phyloP scores from a whole-genome alignment of 2,888 invertebrate species.

The Plusia festucae region DNA sequence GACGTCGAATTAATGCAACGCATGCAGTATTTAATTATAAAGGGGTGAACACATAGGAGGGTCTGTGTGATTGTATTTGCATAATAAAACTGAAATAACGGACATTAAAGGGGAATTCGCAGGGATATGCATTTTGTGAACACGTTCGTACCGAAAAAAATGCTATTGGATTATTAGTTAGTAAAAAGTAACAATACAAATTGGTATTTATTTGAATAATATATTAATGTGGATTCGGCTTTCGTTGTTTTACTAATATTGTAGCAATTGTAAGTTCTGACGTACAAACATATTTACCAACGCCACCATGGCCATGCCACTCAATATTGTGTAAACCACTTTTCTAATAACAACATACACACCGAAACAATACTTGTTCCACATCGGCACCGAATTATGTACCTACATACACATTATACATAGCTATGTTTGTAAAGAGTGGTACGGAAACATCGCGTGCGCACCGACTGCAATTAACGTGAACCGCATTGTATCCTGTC shows the following conservation, averaged over 20 bases:
- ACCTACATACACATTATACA: conserved; percentile 5
- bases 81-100: conserved; percentile 58
- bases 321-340: neutral
- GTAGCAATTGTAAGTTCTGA: neutral
- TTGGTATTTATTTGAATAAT: no score
- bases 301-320: neutral
- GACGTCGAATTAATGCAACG: conserved; percentile 56
- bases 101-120: conserved; percentile 33
- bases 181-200: neutral
- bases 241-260: neutral
- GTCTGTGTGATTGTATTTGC: conserved; percentile 56
- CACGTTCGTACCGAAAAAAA: conserved; percentile 11
- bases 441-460: conserved; percentile 71
- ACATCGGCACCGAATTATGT: conserved; percentile 3
- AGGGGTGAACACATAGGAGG: conserved; percentile 54
- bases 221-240: no score
- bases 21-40: conserved; percentile 57
- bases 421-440: conserved; percentile 26
- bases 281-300: neutral
- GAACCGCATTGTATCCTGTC: conserved; percentile 75
- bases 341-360: neutral
- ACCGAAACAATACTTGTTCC: conserved; percentile 17
- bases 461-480: conserved; percentile 70
- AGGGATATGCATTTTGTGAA: conserved; percentile 27
- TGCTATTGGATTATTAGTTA: neutral